A percentile compares a stretch with the other conserved stretches of the same genome.
These are phyloP conservation scores for Characodon lateralis DNA, from an alignment of 2,797 vertebrate genomes.

Conservation along the genomic window DNA sequence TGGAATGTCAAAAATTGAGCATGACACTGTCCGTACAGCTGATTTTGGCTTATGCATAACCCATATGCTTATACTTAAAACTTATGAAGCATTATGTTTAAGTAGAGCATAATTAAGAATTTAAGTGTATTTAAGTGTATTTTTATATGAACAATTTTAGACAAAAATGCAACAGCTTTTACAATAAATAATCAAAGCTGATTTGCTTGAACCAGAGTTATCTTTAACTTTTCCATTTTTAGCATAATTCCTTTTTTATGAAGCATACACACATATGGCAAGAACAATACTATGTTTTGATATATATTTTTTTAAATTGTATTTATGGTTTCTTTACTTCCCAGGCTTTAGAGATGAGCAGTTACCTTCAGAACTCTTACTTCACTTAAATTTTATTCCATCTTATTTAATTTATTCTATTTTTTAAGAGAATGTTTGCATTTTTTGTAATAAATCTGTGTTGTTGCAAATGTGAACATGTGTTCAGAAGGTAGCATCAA, in stretches of 20 bases:
- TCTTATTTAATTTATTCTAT: neutral
- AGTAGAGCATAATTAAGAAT: neutral
- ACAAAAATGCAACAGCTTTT: too few relatives aligned
- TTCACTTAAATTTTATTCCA: neutral
- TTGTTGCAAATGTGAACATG: constrained; percentile 1
- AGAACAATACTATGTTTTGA: too few relatives aligned
- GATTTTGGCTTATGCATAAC: too few relatives aligned
- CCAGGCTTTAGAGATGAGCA: neutral
- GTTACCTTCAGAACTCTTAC: neutral
- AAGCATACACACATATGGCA: neutral
- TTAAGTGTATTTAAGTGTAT: neutral
- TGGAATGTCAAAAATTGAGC: too few relatives aligned
- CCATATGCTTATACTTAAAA: neutral
- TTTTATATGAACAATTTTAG: too few relatives aligned
- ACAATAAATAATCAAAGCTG: neutral
- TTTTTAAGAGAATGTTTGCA: neutral
- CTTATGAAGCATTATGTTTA: neutral
- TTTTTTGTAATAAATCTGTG: constrained; percentile 3
- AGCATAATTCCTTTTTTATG: neutral
- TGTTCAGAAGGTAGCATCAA: neutral
- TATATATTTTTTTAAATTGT: too few relatives aligned
- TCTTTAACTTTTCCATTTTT: neutral
- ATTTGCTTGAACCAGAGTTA: neutral
- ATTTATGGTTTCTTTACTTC: neutral
- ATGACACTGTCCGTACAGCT: too few relatives aligned